A percentile compares a stretch with the other conserved stretches of the same genome.
phyloP scores from a whole-genome alignment of 2,888 invertebrate species.

The Melinaea menophilus region DNA sequence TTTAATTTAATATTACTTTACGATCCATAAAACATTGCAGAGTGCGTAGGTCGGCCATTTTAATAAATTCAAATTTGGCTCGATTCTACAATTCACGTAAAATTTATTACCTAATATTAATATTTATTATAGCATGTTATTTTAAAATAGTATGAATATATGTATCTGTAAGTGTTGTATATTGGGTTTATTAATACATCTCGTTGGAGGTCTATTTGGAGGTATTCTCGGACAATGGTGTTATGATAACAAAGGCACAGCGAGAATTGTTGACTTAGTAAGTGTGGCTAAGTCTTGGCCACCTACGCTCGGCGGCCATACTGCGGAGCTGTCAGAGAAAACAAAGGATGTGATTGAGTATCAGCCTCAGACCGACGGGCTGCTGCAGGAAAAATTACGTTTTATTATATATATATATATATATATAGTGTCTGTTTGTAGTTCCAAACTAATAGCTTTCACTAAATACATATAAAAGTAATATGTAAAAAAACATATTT shows the following conservation, averaged over 20 bases:
- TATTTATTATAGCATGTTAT: background rate
- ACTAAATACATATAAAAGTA: no score
- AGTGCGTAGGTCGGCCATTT: constrained; percentile 52
- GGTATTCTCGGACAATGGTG: constrained; percentile 48
- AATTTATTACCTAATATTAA: constrained; percentile 31
- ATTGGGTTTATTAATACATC: constrained; percentile 18
- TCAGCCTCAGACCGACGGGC: constrained; percentile 37
- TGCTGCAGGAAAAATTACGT: constrained; percentile 30
- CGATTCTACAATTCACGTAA: constrained; percentile 52
- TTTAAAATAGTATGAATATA: background rate
- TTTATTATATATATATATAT: no score
- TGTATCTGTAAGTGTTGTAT: background rate
- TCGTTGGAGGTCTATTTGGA: constrained; percentile 43
- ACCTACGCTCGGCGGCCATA: constrained; percentile 54
- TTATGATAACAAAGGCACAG: constrained; percentile 61
- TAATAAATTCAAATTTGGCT: constrained; percentile 56
- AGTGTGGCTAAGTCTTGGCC: constrained; percentile 51
- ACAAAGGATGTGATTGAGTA: constrained; percentile 28
- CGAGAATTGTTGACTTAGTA: constrained; percentile 45
- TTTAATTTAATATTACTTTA: constrained; percentile 32
- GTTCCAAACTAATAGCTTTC: no score
- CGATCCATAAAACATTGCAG: constrained; percentile 30
- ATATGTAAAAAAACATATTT: no score
- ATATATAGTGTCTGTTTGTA: no score
- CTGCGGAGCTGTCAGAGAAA: constrained; percentile 49